These are phyloP conservation scores for Myripristis jacobus DNA, from an alignment of 2,797 vertebrate genomes.

Conservation along the genomic window DNA sequence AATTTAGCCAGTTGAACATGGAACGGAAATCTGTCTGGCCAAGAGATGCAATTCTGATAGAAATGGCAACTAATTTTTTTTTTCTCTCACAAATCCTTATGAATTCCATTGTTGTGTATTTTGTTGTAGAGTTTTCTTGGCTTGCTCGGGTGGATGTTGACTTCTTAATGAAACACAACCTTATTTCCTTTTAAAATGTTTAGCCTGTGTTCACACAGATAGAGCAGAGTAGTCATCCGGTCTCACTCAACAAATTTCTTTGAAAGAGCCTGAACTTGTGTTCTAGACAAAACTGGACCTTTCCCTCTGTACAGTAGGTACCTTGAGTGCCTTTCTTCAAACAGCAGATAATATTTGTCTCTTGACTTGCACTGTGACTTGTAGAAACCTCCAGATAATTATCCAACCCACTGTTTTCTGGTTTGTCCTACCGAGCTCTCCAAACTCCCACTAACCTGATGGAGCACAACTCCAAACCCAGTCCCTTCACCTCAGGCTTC, in stretches of 20 bases:
- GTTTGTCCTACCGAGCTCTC: constrained; percentile 24
- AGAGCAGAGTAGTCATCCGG: constrained; percentile 40
- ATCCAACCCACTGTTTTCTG: constrained; percentile 3
- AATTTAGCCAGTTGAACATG: constrained; percentile 32
- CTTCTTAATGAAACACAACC: constrained; percentile 4
- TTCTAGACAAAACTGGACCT: constrained; percentile 62
- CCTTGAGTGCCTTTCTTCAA: constrained; percentile 83
- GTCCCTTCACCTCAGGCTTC: constrained; percentile 70
- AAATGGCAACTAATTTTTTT: constrained; percentile 16
- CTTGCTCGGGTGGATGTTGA: constrained; percentile 31
- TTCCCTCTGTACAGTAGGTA: constrained; percentile 79
- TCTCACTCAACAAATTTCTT: constrained; percentile 38
- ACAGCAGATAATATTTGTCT: constrained; percentile 81
- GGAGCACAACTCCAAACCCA: constrained; percentile 52
- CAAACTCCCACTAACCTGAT: neutral
- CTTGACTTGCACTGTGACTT: constrained; percentile 84
- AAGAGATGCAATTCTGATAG: constrained; percentile 45
- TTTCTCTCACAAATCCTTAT: constrained; percentile 25
- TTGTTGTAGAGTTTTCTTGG: constrained; percentile 17
- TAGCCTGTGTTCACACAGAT: constrained; percentile 11
- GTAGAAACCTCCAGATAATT: constrained; percentile 63
- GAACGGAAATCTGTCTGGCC: constrained; percentile 47
- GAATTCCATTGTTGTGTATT: constrained; percentile 20
- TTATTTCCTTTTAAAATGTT: neutral
- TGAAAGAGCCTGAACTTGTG: constrained; percentile 42